phyloP scores from a whole-genome alignment of 2,113 vertebrate species.

The rat (Rattus norvegicus) region GRCr8 NC_086028.1:2719501-2720000 shows the following conservation, averaged over 20 bases:
- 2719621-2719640: neutral
- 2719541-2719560: neutral
- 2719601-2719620: too few species aligned
- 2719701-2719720: neutral
- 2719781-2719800: neutral
- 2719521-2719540: neutral
- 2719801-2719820: neutral
- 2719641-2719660: neutral
- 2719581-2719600: neutral
- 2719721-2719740: neutral
- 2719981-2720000: neutral
- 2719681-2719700: neutral
- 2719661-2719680: neutral
- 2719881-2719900: neutral
- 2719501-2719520: neutral
- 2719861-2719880: neutral
- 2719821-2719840: neutral
- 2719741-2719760: neutral
- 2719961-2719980: neutral
- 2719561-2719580: neutral
- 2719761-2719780: neutral
- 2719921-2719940: too few species aligned
- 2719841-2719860: neutral
- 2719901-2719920: neutral
- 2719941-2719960: neutral